Evolutionary conservation across 2,797 vertebrate genomes (phyloP).

Genomic region (Fistularia commersonii): DNA sequence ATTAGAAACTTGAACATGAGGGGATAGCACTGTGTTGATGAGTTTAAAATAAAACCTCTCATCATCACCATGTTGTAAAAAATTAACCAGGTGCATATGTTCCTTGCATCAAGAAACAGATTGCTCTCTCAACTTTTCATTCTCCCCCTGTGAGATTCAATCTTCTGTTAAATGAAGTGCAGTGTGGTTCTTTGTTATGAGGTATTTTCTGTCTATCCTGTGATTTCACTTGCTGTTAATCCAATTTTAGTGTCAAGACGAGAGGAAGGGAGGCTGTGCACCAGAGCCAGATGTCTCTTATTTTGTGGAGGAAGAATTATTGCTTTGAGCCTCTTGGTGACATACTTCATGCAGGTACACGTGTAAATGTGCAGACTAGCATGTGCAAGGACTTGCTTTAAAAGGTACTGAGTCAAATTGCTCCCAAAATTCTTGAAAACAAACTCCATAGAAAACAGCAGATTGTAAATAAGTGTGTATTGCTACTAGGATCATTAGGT

Average conservation of each 20-base stretch:
- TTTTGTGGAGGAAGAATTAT: conserved; percentile 31
- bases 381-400: conserved; percentile 2
- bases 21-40: conserved; percentile 25
- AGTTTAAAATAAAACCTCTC: conserved; percentile 25
- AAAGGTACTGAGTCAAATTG: not conserved
- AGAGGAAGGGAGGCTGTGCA: conserved; percentile 34
- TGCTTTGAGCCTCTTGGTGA: conserved; percentile 21
- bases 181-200: conserved; percentile 43
- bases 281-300: conserved; percentile 46
- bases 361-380: conserved; percentile 6
- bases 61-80: conserved; percentile 40
- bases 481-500: conserved; percentile 34
- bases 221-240: conserved; percentile 72
- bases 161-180: conserved; percentile 56
- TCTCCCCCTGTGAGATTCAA: conserved; percentile 51
- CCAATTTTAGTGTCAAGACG: conserved; percentile 44
- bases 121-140: conserved; percentile 28
- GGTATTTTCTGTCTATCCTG: conserved; percentile 56
- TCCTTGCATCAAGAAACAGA: conserved; percentile 31
- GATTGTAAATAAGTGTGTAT: conserved; percentile 1
- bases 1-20: conserved; percentile 11
- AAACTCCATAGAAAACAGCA: not conserved
- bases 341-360: conserved; percentile 15
- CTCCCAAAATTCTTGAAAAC: conserved; percentile 4
- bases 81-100: conserved; percentile 26